Evolutionary conservation across 2,113 vertebrate species (phyloP).

Genomic region (Scomber japonicus): DNA sequence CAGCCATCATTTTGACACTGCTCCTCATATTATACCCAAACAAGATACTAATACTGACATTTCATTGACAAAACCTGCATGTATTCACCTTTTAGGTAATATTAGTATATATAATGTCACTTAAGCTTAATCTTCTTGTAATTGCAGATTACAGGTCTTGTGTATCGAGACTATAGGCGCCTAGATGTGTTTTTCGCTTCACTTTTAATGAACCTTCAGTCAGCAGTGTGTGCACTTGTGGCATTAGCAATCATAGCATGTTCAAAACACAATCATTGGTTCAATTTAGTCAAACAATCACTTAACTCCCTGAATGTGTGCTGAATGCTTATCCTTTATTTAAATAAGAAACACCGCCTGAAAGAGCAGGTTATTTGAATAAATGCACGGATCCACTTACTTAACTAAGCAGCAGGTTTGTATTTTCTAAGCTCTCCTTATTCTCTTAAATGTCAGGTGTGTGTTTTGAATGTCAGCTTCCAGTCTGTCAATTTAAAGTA

Average conservation of each 20-base stretch:
- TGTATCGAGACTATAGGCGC: background rate
- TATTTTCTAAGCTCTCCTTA: conserved; percentile 8
- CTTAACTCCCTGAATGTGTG: conserved; percentile 3
- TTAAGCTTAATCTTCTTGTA: too few species aligned
- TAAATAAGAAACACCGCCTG: conserved; percentile 4
- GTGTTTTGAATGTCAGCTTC: conserved; percentile 47
- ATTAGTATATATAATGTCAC: too few species aligned
- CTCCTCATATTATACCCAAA: too few species aligned
- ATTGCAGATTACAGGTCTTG: too few species aligned
- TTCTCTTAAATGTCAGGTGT: conserved; percentile 50
- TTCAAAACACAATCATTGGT: background rate
- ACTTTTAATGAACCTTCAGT: conserved; percentile 9
- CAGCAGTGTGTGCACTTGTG: background rate
- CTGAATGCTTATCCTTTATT: conserved; percentile 5
- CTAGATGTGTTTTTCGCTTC: background rate
- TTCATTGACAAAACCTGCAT: too few species aligned
- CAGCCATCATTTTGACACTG: too few species aligned
- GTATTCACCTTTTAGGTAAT: too few species aligned
- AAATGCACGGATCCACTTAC: conserved; percentile 2
- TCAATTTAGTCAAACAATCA: conserved; percentile 35
- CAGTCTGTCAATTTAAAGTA: background rate
- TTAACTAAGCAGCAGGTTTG: background rate
- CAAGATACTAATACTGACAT: too few species aligned
- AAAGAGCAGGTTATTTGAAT: background rate
- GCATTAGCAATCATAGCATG: background rate